A percentile compares a stretch with the other conserved stretches of the same genome.
Conservation (phyloP, 2,797 vertebrate species). For the Neoniphon sammara region DNA sequence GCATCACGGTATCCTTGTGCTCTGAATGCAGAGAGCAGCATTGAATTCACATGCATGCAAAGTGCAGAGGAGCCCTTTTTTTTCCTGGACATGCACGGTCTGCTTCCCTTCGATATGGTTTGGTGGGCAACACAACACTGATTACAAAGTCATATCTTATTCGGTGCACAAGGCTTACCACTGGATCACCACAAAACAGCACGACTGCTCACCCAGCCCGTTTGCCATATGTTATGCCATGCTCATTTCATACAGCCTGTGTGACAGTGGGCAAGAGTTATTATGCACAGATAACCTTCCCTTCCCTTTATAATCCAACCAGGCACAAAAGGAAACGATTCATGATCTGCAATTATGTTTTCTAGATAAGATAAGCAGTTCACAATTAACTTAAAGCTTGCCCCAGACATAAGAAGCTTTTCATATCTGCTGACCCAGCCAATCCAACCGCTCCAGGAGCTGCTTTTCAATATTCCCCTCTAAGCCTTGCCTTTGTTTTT, state of each 20-base stretch:
- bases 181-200: conserved; percentile 50
- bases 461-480: conserved; percentile 63
- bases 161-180: conserved; percentile 38
- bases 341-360: conserved; percentile 81
- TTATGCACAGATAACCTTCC: conserved; percentile 74
- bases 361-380: conserved; percentile 80
- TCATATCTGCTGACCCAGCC: conserved; percentile 81
- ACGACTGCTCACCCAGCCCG: conserved; percentile 28
- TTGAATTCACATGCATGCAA: conserved; percentile 57
- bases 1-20: conserved; percentile 36
- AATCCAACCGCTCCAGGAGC: conserved; percentile 72
- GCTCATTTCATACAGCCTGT: conserved; percentile 23
- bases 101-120: conserved; percentile 37
- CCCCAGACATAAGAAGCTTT: conserved; percentile 71
- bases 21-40: conserved; percentile 32
- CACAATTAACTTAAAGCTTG: conserved; percentile 79
- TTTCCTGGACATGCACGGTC: conserved; percentile 49
- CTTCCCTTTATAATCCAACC: conserved; percentile 67
- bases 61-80: conserved; percentile 45
- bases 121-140: conserved; percentile 40
- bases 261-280: conserved; percentile 62
- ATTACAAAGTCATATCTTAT: conserved; percentile 62
- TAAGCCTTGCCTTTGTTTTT: conserved; percentile 57
- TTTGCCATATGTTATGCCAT: conserved; percentile 3
- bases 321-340: conserved; percentile 72